Evolutionary conservation across 2,888 invertebrate species (phyloP), one percentile per base, ranked within the genome.

Genomic region (Schizaphis graminum): DNA sequence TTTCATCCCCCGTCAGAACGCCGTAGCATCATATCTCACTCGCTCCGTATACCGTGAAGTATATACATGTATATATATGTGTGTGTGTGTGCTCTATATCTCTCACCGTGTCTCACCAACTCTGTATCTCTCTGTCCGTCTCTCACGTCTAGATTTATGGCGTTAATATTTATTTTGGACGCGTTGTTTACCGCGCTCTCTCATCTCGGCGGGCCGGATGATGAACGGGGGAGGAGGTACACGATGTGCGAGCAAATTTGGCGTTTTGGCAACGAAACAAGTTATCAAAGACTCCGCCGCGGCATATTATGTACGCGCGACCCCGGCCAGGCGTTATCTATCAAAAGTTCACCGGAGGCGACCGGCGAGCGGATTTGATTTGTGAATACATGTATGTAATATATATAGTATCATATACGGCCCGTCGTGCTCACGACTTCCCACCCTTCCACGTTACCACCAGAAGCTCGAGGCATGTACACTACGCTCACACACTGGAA

Each of bases 241-340:
- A 77, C 84, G 87, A 53, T 41, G 53, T 26, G 67, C 24, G 44
- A 77, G 88, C 84, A 94, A 94, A 94, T 92, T 94, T 92, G 92
- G 92, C 94, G 86, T 85, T 89, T 94, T 94, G 94, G 92, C 92
- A 94, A 89, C 91, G 92, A 41, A 94, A 92, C 94, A 94, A 91
- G 94, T 94, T 94, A 94, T 94, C 94, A 94, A 91, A 94, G 84
- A 93, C 84, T 89, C 41, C 47, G 7, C 49, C 47, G 16, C 1
- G 35, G 41, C 41, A 53, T 44, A 28, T 35, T 41, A n/a, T 77
- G 53, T 41, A 88, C 41, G n/a, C 91, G 67, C 88, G 53, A 87
- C 49, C 87, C 92, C 47, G 35, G 90, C 90, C 93, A 49, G 86
- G 94, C 90, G 94, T 91, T 94, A 94, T 94, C 94, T 87, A 94